Conservation (phyloP, 2,888 invertebrate genomes). For the Caenorhabditis afra region DNA sequence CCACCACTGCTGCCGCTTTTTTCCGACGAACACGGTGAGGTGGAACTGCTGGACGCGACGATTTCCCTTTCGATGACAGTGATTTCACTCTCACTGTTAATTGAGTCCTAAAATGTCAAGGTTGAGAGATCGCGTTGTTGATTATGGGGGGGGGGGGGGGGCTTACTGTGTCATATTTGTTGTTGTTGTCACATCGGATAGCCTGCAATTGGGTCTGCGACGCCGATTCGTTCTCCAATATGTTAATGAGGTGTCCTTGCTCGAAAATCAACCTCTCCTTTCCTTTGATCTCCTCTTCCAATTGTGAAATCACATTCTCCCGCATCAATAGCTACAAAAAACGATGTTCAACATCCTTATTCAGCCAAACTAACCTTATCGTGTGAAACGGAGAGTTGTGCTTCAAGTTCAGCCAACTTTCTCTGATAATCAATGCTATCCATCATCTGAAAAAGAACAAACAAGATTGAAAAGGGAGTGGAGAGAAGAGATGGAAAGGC, state of each 20-base stretch:
- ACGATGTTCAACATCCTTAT: neutral
- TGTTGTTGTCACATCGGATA: slow-evolving; percentile 59
- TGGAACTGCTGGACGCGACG: slow-evolving; percentile 63
- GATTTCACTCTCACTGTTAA: slow-evolving; percentile 66
- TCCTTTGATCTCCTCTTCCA: slow-evolving; percentile 67
- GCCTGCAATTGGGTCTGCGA: slow-evolving; percentile 54
- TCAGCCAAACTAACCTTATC: slow-evolving; percentile 51
- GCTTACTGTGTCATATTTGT: slow-evolving; percentile 66
- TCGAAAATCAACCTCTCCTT: slow-evolving; percentile 68
- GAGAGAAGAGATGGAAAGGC: neutral
- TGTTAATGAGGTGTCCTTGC: slow-evolving; percentile 65
- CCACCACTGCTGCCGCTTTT: slow-evolving; percentile 54
- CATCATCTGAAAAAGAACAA: slow-evolving; percentile 44
- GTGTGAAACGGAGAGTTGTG: slow-evolving; percentile 54
- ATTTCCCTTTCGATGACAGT: slow-evolving; percentile 65
- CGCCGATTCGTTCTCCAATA: slow-evolving; percentile 63
- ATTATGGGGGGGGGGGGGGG: neutral
- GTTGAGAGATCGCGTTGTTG: neutral
- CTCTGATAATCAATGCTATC: slow-evolving; percentile 44
- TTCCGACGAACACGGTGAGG: slow-evolving; percentile 62
- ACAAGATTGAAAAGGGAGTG: neutral
- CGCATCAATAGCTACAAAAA: slow-evolving; percentile 59
- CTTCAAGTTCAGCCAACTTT: slow-evolving; percentile 51
- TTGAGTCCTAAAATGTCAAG: slow-evolving; percentile 51
- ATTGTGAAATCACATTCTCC: slow-evolving; percentile 66